A percentile compares a stretch with the other conserved stretches of the same genome.
Conservation (phyloP, 1,140 invertebrate genomes). For the Stenopsyche tienmushanensis region DNA sequence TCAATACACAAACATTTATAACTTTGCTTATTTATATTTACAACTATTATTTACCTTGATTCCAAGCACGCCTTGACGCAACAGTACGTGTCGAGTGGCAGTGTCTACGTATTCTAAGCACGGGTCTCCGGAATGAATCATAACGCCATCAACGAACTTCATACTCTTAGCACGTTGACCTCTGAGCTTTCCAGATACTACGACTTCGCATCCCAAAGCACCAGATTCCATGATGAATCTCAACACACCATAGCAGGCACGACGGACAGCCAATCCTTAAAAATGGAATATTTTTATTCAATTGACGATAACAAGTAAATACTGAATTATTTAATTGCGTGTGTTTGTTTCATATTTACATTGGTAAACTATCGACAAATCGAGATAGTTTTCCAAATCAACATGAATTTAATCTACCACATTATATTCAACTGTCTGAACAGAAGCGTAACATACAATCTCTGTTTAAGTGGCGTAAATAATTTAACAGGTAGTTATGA, state of each 20-base stretch:
- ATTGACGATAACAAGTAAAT: neutral
- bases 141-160: conserved; percentile 99
- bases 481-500: conserved; percentile 74
- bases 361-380: conserved; percentile 21
- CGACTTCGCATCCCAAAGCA: conserved; percentile 95
- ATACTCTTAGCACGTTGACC: conserved; percentile 99
- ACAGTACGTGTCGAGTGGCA: conserved; percentile 94
- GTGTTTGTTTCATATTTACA: conserved; percentile 36
- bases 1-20: no score
- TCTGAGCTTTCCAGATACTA: conserved; percentile 97
- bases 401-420: conserved; percentile 34
- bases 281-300: no score
- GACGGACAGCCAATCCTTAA: conserved; percentile 64
- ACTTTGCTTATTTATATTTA: no score
- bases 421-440: conserved; percentile 30
- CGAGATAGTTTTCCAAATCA: conserved; percentile 26
- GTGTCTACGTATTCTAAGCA: conserved; percentile 98
- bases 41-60: conserved; percentile 72
- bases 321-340: neutral
- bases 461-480: conserved; percentile 59
- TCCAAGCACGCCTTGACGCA: conserved; percentile 89
- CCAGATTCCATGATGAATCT: conserved; percentile 99
- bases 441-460: conserved; percentile 56
- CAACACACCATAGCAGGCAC: conserved; percentile 98
- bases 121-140: conserved; percentile 99